Evolutionary conservation across 2,888 invertebrate genomes (phyloP).

Genomic region (Amphipyra tragopoginis): DNA sequence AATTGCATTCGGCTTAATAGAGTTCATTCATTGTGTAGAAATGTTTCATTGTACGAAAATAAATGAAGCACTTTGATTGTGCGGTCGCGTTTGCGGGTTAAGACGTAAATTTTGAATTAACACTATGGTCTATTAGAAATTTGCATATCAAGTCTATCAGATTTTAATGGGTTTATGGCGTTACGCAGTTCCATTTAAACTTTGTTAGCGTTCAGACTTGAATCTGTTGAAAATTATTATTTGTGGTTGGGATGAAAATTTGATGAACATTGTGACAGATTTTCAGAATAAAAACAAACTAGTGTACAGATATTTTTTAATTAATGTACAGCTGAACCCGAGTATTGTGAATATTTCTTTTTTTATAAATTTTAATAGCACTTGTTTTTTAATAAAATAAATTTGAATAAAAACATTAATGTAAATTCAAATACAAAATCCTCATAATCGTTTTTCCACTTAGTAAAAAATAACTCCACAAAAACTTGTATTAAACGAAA

Average conservation of each 20-base stretch:
- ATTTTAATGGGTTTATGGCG: slow-evolving; percentile 45
- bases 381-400: neutral
- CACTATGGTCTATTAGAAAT: slow-evolving; percentile 51
- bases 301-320: neutral
- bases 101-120: slow-evolving; percentile 60
- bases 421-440: slow-evolving; percentile 12
- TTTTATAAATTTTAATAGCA: too few species aligned
- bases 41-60: slow-evolving; percentile 78
- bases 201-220: slow-evolving; percentile 25
- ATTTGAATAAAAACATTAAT: neutral
- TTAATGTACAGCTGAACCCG: too few species aligned
- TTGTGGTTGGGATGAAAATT: neutral
- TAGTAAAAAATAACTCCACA: neutral
- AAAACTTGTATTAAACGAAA: neutral
- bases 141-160: slow-evolving; percentile 53
- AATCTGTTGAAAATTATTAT: slow-evolving; percentile 21
- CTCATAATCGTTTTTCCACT: neutral
- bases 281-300: neutral
- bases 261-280: neutral
- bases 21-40: slow-evolving; percentile 75
- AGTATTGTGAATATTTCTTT: too few species aligned
- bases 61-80: slow-evolving; percentile 74
- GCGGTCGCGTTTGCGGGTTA: slow-evolving; percentile 62
- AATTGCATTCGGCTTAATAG: slow-evolving; percentile 84
- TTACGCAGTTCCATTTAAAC: slow-evolving; percentile 36